Conservation (phyloP, 2,113 vertebrate genomes). For the Pseudorectes ferrugineus region DNA sequence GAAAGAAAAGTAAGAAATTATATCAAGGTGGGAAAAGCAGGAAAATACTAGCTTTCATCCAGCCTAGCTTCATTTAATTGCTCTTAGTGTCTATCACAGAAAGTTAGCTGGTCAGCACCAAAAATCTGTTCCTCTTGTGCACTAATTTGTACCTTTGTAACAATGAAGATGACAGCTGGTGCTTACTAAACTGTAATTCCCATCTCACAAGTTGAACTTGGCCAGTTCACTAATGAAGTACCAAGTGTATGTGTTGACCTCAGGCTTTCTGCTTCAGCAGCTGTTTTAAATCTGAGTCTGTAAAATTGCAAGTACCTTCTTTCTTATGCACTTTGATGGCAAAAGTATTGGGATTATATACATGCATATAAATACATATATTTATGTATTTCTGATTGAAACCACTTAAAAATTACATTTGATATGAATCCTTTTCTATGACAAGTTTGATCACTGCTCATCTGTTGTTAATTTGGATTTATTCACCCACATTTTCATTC, state of each 20-base stretch:
- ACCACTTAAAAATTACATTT: neutral
- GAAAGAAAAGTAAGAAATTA: neutral
- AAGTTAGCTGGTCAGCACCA: neutral
- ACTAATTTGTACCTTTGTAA: neutral
- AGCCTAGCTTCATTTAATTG: neutral
- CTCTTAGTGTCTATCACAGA: neutral
- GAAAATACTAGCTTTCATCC: neutral
- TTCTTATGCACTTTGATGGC: neutral
- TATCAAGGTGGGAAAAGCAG: neutral
- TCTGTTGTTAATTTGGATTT: neutral
- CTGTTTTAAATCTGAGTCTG: neutral
- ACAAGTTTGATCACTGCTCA: neutral
- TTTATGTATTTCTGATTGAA: neutral
- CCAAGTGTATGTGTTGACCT: neutral
- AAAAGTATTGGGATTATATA: neutral
- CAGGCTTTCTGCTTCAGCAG: neutral
- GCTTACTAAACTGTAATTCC: neutral
- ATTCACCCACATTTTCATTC: neutral
- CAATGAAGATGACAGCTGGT: neutral
- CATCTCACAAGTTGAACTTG: neutral
- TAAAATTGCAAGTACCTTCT: neutral
- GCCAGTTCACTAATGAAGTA: neutral
- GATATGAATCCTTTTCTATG: neutral
- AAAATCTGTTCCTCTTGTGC: neutral
- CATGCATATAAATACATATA: rapidly evolving